Conservation (phyloP, 92 coral and sea anemone species). For the Hydrozoanthus gracilis region DNA sequence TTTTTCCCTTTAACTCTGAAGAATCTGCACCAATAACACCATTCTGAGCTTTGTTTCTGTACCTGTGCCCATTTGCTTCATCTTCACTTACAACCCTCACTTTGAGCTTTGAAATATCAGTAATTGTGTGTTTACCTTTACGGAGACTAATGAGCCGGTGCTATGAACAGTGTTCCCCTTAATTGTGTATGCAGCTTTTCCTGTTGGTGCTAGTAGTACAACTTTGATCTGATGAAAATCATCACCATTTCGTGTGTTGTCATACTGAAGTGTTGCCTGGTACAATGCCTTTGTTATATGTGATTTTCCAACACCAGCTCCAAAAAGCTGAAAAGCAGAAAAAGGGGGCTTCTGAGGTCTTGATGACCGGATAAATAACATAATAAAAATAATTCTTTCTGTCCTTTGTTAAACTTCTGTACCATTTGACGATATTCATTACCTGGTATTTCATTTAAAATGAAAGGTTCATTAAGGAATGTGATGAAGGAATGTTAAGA, state of each 20-base stretch:
- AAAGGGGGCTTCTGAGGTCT: slow-evolving; percentile 45
- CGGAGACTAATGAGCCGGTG: slow-evolving; percentile 39
- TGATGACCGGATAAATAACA: slow-evolving; percentile 41
- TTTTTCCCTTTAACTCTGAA: slow-evolving; percentile 48
- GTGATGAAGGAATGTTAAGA: slow-evolving; percentile 3
- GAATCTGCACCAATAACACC: slow-evolving; percentile 44
- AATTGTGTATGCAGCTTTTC: slow-evolving; percentile 56
- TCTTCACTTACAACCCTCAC: slow-evolving; percentile 8
- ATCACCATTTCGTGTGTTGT: slow-evolving; percentile 44
- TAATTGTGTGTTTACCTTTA: slow-evolving; percentile 53
- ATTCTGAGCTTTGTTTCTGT: slow-evolving; percentile 47
- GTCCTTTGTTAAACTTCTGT: slow-evolving; percentile 44
- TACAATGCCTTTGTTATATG: slow-evolving; percentile 61
- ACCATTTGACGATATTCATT: slow-evolving; percentile 54
- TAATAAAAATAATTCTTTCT: slow-evolving; percentile 46
- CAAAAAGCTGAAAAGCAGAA: slow-evolving; percentile 55
- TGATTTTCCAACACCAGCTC: slow-evolving; percentile 65
- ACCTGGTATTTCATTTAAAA: slow-evolving; percentile 54
- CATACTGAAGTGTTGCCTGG: slow-evolving; percentile 45
- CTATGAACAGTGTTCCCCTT: neutral
- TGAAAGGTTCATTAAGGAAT: neutral
- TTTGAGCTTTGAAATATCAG: slow-evolving; percentile 40
- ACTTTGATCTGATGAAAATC: slow-evolving; percentile 40
- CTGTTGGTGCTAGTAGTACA: slow-evolving; percentile 55
- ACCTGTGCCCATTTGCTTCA: slow-evolving; percentile 38